Percentiles rank a stretch among this genome's conserved stretches.
Evolutionary conservation across 2,888 invertebrate species (phyloP).

Genomic region (Coremacera marginata): DNA sequence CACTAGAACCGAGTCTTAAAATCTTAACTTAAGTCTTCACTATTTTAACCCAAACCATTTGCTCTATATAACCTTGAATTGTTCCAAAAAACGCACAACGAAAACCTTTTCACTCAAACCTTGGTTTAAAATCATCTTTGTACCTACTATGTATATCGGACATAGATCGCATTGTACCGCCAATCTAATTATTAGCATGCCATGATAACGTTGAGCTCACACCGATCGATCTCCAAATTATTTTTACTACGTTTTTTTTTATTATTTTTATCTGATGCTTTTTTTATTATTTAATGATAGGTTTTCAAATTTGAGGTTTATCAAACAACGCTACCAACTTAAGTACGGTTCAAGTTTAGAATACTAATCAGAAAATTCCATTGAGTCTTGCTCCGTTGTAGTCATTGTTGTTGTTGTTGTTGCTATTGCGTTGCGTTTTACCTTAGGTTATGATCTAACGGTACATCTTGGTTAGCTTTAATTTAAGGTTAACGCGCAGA

Average conservation of each 20-base stretch:
- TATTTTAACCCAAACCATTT: no score
- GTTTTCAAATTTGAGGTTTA: neutral
- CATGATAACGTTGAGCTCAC: neutral
- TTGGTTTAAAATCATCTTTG: no score
- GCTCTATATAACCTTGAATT: no score
- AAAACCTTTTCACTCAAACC: no score
- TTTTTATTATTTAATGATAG: constrained; percentile 12
- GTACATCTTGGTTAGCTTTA: neutral
- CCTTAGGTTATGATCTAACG: constrained; percentile 6
- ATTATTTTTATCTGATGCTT: neutral
- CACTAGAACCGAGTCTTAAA: no score
- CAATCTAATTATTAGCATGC: neutral
- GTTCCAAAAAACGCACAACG: no score
- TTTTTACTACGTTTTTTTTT: constrained; percentile 4
- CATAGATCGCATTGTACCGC: neutral
- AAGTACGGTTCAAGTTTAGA: neutral
- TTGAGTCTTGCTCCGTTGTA: neutral
- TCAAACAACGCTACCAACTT: neutral
- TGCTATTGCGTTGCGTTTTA: neutral
- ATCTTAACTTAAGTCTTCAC: no score
- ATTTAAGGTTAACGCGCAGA: neutral
- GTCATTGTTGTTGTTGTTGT: neutral
- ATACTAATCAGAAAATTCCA: constrained; percentile 1
- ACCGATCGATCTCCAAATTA: neutral
- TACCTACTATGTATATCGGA: no score